phyloP scores from a whole-genome alignment of 1,140 invertebrate genomes.

The Caerostris darwini region DNA sequence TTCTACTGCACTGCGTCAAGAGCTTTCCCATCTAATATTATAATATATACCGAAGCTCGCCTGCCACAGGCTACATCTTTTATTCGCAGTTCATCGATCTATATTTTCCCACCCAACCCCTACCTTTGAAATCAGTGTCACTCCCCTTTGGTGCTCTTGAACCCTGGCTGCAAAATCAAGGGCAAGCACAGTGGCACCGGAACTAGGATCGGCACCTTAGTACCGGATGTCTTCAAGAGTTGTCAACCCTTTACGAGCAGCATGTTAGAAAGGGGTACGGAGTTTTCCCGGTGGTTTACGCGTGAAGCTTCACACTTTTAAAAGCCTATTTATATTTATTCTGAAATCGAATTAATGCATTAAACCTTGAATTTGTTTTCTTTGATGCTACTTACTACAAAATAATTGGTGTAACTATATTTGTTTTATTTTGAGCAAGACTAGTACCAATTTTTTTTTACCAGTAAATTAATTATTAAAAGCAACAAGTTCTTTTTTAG shows the following conservation, averaged over 20 bases:
- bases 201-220: constrained; percentile 73
- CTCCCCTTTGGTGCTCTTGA: constrained; percentile 58
- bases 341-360: too few species aligned
- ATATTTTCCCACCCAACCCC: constrained; percentile 45
- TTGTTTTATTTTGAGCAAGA: too few species aligned
- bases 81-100: constrained; percentile 62
- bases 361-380: too few species aligned
- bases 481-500: too few species aligned
- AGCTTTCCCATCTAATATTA: constrained; percentile 6
- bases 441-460: too few species aligned
- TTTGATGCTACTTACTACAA: too few species aligned
- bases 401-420: too few species aligned
- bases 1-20: not conserved
- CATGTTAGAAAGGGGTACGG: too few species aligned
- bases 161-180: constrained; percentile 66
- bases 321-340: too few species aligned
- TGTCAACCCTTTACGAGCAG: not conserved
- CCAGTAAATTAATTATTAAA: too few species aligned
- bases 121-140: constrained; percentile 65
- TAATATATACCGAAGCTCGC: not conserved
- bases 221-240: constrained; percentile 54
- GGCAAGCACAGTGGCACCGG: constrained; percentile 55
- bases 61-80: constrained; percentile 20
- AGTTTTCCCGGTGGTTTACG: too few species aligned
- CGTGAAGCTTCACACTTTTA: too few species aligned